Base-by-base conservation (phyloP, 2,888 invertebrate genomes). In the Drosophila hamatofila region DNA sequence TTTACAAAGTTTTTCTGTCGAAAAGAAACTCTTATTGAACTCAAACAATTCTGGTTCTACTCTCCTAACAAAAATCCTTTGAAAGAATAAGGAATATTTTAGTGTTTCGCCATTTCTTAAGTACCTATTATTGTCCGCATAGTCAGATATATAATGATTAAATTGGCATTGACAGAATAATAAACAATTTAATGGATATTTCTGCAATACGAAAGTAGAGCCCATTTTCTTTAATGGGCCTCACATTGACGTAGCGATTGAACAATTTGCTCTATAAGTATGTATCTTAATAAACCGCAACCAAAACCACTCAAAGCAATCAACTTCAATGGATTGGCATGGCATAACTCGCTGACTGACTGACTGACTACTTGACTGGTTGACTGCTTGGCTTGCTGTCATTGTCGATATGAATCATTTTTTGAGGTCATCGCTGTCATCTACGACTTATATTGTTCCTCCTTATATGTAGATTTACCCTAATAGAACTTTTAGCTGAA, bases 291-390 rank as follows among this genome's bases (percentile, higher is more conserved):
- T 73, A 70, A 78, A 64, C 65, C 70, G 41, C 75, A 67, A 52
- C 27, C 52, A 49, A 62, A 75, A 71, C 56, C 75, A 79, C 72
- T 79, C 54, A 60, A 64, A 67, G 72, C 80, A 79, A 79, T 79
- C 67, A 79, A 79, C 79, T 79, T 72, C 62, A 71, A 78, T 77
- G 59, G 70, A 65, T 77, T 73, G 64, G 64, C 75, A 60, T 74
- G 65, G 57, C 59, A 61, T 35, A 61, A 65, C 65, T 61, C 54
- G 57, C 30, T 49, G 58, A 57, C 55, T 54, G 64, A 66, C 23
- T 52, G 75, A 35, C 18, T 30, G 66, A 25, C 39, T 48, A 41
- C 23, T 46, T 74, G 74, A 23, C 35, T 35, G 35, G n/a, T 23
- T 49, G 67, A n/a, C 42, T 44, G 54, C 27, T 54, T 74, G 70